Conservation (phyloP, 2,888 invertebrate genomes). For the Leptura quadrifasciata region DNA sequence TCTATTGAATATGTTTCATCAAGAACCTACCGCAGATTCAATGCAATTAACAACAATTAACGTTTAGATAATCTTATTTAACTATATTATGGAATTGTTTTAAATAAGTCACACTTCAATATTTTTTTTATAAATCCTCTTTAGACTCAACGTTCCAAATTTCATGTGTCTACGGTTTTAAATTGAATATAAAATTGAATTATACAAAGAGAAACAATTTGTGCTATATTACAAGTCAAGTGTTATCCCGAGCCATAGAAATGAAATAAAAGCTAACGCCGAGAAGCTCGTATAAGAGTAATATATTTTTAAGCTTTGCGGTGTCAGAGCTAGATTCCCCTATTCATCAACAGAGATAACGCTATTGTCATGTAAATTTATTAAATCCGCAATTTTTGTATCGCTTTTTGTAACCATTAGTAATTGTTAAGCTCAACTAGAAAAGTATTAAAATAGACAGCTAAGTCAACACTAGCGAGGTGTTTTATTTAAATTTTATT, state of each 20-base stretch:
- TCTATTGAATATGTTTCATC: too few species aligned
- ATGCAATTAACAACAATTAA: too few species aligned
- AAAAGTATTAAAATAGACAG: not conserved
- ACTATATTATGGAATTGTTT: too few species aligned
- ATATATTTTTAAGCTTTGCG: not conserved
- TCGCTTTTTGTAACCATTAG: not conserved
- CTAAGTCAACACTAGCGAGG: not conserved
- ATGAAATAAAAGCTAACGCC: not conserved
- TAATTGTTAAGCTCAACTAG: not conserved
- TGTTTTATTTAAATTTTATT: too few species aligned
- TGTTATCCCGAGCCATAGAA: not conserved
- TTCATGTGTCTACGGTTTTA: too few species aligned
- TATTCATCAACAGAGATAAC: not conserved
- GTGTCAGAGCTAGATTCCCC: not conserved
- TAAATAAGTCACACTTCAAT: too few species aligned
- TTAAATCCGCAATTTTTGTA: not conserved
- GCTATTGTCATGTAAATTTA: not conserved
- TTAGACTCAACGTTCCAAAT: too few species aligned
- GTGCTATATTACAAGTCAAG: not conserved
- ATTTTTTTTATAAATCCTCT: too few species aligned
- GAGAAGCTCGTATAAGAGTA: not conserved
- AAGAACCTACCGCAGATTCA: too few species aligned
- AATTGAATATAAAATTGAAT: too few species aligned
- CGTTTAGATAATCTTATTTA: too few species aligned
- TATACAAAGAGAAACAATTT: not conserved